Evolutionary conservation across 2,797 vertebrate genomes (phyloP).

Genomic region (Neostethus bicornis): DNA sequence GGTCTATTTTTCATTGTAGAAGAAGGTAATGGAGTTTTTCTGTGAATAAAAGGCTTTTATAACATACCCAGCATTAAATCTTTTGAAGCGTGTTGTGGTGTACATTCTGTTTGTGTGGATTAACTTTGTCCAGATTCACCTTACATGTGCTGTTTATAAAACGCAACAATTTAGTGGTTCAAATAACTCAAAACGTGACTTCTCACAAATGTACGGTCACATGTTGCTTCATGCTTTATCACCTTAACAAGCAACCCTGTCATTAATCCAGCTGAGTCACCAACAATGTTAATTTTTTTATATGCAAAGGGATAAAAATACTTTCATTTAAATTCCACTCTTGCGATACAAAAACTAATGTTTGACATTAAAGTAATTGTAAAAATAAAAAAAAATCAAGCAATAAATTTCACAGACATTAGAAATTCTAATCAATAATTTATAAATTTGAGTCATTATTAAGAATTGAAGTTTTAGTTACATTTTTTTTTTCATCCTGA

Average conservation of each 20-base stretch:
- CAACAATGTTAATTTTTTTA: neutral
- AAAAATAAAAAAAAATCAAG: too few species aligned
- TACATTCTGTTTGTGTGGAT: neutral
- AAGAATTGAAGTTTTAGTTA: too few species aligned
- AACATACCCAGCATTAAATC: conserved; percentile 4
- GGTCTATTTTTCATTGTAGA: conserved; percentile 30
- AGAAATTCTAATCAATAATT: too few species aligned
- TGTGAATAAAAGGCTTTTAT: conserved; percentile 7
- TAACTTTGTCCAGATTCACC: neutral
- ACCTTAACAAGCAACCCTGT: neutral
- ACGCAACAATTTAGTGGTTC: neutral
- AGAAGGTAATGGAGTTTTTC: conserved; percentile 6
- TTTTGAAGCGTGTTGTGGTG: neutral
- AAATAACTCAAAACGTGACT: neutral
- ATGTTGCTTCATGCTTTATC: neutral
- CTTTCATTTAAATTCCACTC: neutral
- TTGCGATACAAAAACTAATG: too few species aligned
- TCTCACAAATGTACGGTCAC: conserved; percentile 3
- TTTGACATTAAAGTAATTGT: too few species aligned
- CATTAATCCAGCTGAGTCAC: neutral
- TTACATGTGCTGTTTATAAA: neutral
- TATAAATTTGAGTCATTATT: too few species aligned
- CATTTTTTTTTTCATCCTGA: neutral
- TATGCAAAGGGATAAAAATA: neutral
- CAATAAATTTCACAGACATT: too few species aligned